Base-by-base conservation (phyloP, 1,140 invertebrate genomes). In the Macrocentrus cingulum region DNA sequence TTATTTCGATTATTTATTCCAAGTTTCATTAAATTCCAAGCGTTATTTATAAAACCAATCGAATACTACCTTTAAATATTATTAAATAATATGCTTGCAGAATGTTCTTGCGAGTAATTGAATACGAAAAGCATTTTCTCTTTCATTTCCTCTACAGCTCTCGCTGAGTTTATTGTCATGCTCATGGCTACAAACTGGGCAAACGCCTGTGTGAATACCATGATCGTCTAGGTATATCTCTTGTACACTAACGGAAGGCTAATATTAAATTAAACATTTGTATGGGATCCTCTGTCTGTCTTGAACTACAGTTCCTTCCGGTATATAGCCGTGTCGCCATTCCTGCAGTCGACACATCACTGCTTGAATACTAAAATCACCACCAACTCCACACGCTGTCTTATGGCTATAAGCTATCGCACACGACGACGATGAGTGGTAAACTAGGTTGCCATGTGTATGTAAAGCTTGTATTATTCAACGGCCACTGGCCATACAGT, bases 231-330 rank as follows among this genome's bases (percentile, higher is more conserved):
- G 6, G n/a, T 46, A 46, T 46, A 23, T n/a, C n/a, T 29, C 25
- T 29, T 29, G 7, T 32, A 25, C 16, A 42, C 15, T 7, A 39
- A 37, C 34, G 11, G 15, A 19, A 19, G 44, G 32, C 44, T 19
- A 46, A 23, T 51, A 32, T 3, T 25, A 51, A 34, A 51, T 34
- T 25, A 37, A 45, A 61, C 59, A 70, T 71, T 70, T 64, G 68
- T 69, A 72, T 70, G 67, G 56, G 59, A 56, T 63, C 59, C 63
- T 61, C 57, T 62, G 56, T 49, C 52, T 57, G 58, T 55, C 15
- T 19, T 9, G 13, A 18, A 51, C 15, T 18, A 18, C 45, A 18
- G 61, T 68, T 64, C 60, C 57, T 68, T 71, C 69, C 68, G 66
- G 63, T 62, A 29, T 29, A 29, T 29, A 29, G 25, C 9, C 25